Evolutionary conservation across 1,140 invertebrate genomes (phyloP).

Genomic region (Akabosia matsudoensis): DNA sequence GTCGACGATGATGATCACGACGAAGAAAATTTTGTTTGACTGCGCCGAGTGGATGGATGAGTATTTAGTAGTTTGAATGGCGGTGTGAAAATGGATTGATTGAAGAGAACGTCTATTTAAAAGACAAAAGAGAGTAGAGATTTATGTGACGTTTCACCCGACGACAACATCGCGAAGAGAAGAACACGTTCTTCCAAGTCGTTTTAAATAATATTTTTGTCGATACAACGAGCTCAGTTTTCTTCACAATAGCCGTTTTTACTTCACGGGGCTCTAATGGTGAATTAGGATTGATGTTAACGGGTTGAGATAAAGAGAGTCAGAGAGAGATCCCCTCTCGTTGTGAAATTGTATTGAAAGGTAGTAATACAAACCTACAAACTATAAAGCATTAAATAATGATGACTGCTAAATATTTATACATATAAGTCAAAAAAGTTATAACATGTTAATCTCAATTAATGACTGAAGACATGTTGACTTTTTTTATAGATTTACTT

Average conservation of each 20-base stretch:
- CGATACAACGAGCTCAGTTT: background rate
- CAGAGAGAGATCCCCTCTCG: too few species aligned
- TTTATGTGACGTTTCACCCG: constrained; percentile 13
- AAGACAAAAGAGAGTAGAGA: constrained; percentile 13
- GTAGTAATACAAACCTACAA: too few species aligned
- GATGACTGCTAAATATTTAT: too few species aligned
- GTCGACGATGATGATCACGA: background rate
- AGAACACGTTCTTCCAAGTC: constrained; percentile 4
- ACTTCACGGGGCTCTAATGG: background rate
- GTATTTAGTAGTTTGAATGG: too few species aligned
- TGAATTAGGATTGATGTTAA: background rate
- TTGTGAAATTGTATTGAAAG: too few species aligned
- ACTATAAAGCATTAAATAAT: too few species aligned
- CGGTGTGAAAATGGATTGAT: constrained; percentile 23
- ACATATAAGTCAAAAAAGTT: too few species aligned
- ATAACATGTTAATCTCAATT: constrained; percentile 42
- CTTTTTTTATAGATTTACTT: background rate
- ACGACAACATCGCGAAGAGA: background rate
- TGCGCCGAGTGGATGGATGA: too few species aligned
- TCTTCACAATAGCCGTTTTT: too few species aligned
- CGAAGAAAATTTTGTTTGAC: background rate
- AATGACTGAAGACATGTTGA: constrained; percentile 28
- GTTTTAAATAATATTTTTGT: background rate
- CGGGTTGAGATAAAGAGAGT: too few species aligned
- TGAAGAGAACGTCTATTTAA: background rate